Base-by-base conservation (phyloP, 2,797 vertebrate genomes). In the Mormyrops boulengeri region DNA sequence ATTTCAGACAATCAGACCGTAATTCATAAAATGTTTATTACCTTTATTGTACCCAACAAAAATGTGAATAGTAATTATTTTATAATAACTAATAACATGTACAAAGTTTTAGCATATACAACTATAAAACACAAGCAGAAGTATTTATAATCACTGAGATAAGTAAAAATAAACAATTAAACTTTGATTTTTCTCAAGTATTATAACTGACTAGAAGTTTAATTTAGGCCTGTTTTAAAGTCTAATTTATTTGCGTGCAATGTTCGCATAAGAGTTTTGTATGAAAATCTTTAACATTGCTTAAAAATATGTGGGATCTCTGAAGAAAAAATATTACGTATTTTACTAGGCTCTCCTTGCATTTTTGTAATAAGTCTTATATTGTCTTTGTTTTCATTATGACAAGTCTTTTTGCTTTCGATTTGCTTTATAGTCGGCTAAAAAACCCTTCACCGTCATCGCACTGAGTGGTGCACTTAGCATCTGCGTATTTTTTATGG, bases 401-500 rank as follows among this genome's bases (percentile, higher is more conserved):
- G 50, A 85, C 85, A 53, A 82, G 38, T 44, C 87, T 66, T 89
- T 38, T 89, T 80, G 47, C 47, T 87, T 52, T 22, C 80, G 30
- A 87, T 84, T 66, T 90, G 91, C 47, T 41, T 12, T 92, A 90
- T 91, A 8, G 89, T 86, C 17, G 7, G 34, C 22, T 26, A 77
- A 82, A 22, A 88, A 85, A 85, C 53, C 60, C 82, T 57, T 38
- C 77, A 85, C 82, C 85, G 92, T 95, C 94, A 95, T 95, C 93
- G 93, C 90, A 92, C 86, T 94, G 94, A 96, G 94, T 95, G 95
- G 93, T 89, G 87, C 85, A 92, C 93, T 92, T 30, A 62, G 89
- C 84, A 66, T 84, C 84, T 3, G 47, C 11, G 8, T 91, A 53
- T 94, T 95, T 94, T 95, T 95, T 95, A 95, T 95, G 94, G 92